Base-by-base conservation (phyloP, 1,140 invertebrate genomes). In the Danaus melanippus region DNA sequence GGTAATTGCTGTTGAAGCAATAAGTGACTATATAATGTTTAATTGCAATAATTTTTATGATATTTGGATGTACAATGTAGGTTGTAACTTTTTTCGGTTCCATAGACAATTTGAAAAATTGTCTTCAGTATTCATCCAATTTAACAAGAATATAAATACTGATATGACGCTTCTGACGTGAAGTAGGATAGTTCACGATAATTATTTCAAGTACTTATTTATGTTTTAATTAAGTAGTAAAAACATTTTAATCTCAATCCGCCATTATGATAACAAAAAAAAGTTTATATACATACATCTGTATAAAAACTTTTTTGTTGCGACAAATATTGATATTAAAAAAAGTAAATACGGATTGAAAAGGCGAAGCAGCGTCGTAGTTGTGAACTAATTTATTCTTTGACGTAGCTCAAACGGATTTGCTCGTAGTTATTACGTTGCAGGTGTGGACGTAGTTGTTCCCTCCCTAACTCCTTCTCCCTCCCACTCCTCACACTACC, bases 381-480 rank as follows among this genome's bases (percentile, higher is more conserved):
- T 53, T 53, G 57, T 60, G 57, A 64, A 64, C 62, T 64, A 64
- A 64, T 64, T 64, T 64, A 64, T 49, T 56, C 58, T 58, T 64
- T 64, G 58, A 60, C 58, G 47, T 46, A 21, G 60, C 46, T 51
- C 64, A 76, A 80, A 78, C 65, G 73, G 71, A 78, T 78, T 74
- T 73, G 68, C 71, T 58, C 63, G 53, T 60, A 64, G 69, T 70
- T 70, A 73, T 74, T 74, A 69, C 64, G 76, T 68, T 69, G 69
- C 79, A 82, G 79, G 79, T 82, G 76, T 71, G 66, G 69, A 69
- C 64, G 76, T 77, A 81, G 78, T 76, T 79, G 73, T 81, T 73
- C 56, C 53, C 56, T 57, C 41, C 60, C 42, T 7, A 32, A 32
- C 21, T 32, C 21, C 21, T 49, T 12, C 40, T 32, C 42, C 47